phyloP scores from a whole-genome alignment of 2,888 invertebrate genomes.

The Drosophila silvestris region DNA sequence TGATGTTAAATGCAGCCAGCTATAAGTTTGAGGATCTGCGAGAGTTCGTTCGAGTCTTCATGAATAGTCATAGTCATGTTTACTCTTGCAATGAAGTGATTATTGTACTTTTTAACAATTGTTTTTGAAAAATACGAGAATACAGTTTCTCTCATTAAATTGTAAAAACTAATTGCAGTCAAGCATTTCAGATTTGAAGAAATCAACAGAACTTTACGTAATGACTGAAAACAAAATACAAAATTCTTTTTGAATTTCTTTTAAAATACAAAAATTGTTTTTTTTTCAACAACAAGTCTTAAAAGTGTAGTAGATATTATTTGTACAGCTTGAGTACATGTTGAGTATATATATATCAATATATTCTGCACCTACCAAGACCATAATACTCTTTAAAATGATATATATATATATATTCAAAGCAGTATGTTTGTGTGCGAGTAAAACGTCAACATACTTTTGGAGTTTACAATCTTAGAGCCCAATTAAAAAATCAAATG shows the following conservation, averaged over 20 bases:
- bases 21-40: constrained; percentile 6
- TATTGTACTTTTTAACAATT: not conserved
- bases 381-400: not conserved
- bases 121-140: not conserved
- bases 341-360: not conserved
- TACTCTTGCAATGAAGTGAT: constrained; percentile 18
- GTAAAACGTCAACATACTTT: constrained; percentile 44
- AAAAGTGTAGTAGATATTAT: not conserved
- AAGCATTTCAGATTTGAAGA: not conserved
- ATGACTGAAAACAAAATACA: not conserved
- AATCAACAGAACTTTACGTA: not conserved
- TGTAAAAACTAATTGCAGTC: not conserved
- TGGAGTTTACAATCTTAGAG: constrained; percentile 1
- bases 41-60: constrained; percentile 5
- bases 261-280: not conserved
- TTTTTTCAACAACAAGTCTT: not conserved
- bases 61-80: constrained; percentile 38
- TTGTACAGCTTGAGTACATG: not conserved
- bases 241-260: not conserved
- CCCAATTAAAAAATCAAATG: constrained; percentile 43
- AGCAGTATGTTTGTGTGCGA: not conserved
- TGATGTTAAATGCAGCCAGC: constrained; percentile 62
- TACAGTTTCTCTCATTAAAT: not conserved
- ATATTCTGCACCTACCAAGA: not conserved
- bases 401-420: not conserved